Evolutionary conservation across 2,797 vertebrate genomes (phyloP).

Genomic region (Lithobates pipiens): DNA sequence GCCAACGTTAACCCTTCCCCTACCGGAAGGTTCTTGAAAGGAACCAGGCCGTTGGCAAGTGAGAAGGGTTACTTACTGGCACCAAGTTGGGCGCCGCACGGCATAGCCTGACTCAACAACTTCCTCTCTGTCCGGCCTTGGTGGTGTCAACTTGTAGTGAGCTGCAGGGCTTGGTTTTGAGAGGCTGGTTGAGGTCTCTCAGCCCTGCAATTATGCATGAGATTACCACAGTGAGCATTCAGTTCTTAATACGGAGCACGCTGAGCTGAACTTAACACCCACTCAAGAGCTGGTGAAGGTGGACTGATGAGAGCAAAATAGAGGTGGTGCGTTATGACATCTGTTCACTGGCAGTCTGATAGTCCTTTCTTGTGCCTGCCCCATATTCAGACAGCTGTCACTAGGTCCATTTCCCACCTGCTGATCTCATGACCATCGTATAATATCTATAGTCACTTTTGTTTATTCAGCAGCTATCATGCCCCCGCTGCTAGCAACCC

Average conservation of each 20-base stretch:
- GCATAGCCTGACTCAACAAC: conserved; percentile 84
- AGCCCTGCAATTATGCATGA: conserved; percentile 91
- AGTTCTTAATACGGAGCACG: conserved; percentile 81
- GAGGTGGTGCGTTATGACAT: conserved; percentile 16
- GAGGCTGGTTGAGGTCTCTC: conserved; percentile 76
- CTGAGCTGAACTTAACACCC: conserved; percentile 86
- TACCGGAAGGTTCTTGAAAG: conserved; percentile 24
- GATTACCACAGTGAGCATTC: conserved; percentile 86
- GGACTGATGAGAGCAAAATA: conserved; percentile 32
- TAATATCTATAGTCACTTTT: background rate
- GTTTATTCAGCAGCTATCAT: background rate
- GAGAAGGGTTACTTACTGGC: conserved; percentile 59
- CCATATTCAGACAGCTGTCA: conserved; percentile 17
- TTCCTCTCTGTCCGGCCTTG: conserved; percentile 85
- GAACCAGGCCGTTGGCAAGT: conserved; percentile 45
- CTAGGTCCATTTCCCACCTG: background rate
- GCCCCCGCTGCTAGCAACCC: background rate
- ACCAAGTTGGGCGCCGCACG: conserved; percentile 80
- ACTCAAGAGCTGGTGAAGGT: conserved; percentile 76
- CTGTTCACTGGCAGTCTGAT: conserved; percentile 30
- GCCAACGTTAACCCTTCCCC: conserved; percentile 53
- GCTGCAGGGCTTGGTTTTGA: conserved; percentile 89
- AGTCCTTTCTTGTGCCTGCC: background rate
- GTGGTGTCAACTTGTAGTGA: conserved; percentile 95
- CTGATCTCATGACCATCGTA: background rate